These are phyloP conservation scores for Tetragonula clypearis DNA, from an alignment of 1,140 invertebrate genomes.

Conservation along the genomic window DNA sequence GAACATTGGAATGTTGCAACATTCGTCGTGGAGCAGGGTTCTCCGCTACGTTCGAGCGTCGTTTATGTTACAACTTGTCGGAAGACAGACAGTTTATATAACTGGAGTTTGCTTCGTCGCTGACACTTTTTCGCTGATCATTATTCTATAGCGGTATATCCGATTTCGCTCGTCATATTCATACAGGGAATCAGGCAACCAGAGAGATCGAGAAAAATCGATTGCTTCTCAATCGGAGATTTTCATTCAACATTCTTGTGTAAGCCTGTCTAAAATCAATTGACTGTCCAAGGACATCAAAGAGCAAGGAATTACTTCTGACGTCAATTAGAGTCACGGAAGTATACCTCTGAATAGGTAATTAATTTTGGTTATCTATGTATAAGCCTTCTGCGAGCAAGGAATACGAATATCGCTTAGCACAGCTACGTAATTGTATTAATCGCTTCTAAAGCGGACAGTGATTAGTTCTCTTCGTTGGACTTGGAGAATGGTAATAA, in stretches of 20 bases:
- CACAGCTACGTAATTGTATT: not conserved
- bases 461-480: not conserved
- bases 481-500: not conserved
- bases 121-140: too few relatives aligned
- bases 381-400: not conserved
- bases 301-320: not conserved
- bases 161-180: too few relatives aligned
- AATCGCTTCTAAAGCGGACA: not conserved
- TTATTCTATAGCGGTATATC: too few relatives aligned
- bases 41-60: not conserved
- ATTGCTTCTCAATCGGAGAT: not conserved
- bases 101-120: not conserved
- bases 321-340: not conserved
- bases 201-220: too few relatives aligned
- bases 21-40: slow-evolving; percentile 29
- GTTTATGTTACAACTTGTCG: not conserved
- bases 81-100: not conserved
- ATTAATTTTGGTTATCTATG: not conserved
- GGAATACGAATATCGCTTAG: not conserved
- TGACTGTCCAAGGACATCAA: not conserved
- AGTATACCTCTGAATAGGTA: not conserved
- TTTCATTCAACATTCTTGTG: not conserved
- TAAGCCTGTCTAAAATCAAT: not conserved
- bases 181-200: too few relatives aligned
- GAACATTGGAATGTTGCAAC: slow-evolving; percentile 37